phyloP scores from a whole-genome alignment of 64 coral and sea anemone genomes.

The Montipora efflorescens region DNA sequence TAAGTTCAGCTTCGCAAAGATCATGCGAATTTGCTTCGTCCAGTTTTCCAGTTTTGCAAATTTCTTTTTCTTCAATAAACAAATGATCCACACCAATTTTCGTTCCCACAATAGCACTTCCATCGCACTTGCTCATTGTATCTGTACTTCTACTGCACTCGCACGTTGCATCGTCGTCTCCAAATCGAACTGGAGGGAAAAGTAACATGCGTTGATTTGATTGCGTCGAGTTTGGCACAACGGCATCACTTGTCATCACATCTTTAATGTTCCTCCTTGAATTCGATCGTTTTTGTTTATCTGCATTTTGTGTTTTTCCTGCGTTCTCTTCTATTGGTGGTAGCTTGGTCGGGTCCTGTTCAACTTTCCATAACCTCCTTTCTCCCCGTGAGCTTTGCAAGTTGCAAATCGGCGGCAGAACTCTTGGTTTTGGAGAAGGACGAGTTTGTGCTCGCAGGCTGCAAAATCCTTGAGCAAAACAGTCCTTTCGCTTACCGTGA shows the following conservation, averaged over 20 bases:
- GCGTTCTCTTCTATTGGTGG: not conserved
- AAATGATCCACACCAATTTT: not conserved
- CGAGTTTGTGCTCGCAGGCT: not conserved
- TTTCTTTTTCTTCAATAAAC: not conserved
- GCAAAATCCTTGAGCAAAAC: not conserved
- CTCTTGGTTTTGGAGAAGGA: not conserved
- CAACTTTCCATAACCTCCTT: not conserved
- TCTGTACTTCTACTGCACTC: no score
- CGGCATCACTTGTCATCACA: not conserved
- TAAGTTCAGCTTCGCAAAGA: not conserved
- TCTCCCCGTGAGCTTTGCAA: not conserved
- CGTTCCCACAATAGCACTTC: not conserved
- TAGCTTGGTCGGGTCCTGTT: not conserved
- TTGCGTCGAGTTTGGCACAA: not conserved
- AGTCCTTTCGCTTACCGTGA: not conserved
- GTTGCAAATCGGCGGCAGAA: constrained; percentile 18
- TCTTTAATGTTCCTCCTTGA: not conserved
- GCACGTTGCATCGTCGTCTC: not conserved
- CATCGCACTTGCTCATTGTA: no score
- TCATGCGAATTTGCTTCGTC: not conserved
- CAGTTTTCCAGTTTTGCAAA: not conserved
- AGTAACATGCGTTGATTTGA: not conserved
- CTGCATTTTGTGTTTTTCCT: not conserved
- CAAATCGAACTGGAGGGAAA: not conserved
- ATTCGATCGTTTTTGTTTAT: not conserved